Evolutionary conservation across 2,888 invertebrate species (phyloP).

Genomic region (Cheilosia pagana): DNA sequence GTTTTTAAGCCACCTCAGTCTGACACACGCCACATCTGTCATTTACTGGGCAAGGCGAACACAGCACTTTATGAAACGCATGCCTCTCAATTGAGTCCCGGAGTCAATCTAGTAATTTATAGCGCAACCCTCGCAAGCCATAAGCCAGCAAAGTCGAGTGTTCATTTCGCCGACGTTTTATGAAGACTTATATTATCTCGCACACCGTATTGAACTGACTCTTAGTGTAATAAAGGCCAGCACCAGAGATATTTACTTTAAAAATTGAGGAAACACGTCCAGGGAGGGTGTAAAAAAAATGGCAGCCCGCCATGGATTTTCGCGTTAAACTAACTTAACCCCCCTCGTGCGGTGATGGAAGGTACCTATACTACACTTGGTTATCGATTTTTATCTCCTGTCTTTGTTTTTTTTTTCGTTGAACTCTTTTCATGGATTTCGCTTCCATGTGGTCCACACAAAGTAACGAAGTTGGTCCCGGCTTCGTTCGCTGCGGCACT

Average conservation of each 20-base stretch:
- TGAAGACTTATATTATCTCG: slow-evolving; percentile 48
- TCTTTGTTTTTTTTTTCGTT: neutral
- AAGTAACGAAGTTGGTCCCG: slow-evolving; percentile 35
- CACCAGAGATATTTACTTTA: slow-evolving; percentile 36
- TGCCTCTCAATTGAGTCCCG: slow-evolving; percentile 29
- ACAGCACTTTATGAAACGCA: neutral
- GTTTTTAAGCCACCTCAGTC: slow-evolving; percentile 11
- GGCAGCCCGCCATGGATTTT: slow-evolving; percentile 10
- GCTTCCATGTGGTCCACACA: slow-evolving; percentile 36
- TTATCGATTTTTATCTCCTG: slow-evolving; percentile 39
- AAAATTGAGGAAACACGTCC: slow-evolving; percentile 26
- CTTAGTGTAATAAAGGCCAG: slow-evolving; percentile 36
- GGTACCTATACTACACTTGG: neutral
- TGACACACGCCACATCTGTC: slow-evolving; percentile 12
- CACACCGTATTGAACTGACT: slow-evolving; percentile 22
- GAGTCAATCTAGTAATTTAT: slow-evolving; percentile 51
- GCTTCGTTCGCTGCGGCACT: slow-evolving; percentile 17
- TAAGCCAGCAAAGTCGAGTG: slow-evolving; percentile 16
- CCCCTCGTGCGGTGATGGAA: neutral
- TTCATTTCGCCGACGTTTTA: slow-evolving; percentile 55
- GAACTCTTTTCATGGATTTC: slow-evolving; percentile 31
- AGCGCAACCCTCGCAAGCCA: slow-evolving; percentile 24
- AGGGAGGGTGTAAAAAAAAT: slow-evolving; percentile 14
- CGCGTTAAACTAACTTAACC: slow-evolving; percentile 23
- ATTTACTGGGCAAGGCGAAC: slow-evolving; percentile 18